Base-by-base conservation (phyloP, 1,140 invertebrate species). In the Leptinotarsa texana region DNA sequence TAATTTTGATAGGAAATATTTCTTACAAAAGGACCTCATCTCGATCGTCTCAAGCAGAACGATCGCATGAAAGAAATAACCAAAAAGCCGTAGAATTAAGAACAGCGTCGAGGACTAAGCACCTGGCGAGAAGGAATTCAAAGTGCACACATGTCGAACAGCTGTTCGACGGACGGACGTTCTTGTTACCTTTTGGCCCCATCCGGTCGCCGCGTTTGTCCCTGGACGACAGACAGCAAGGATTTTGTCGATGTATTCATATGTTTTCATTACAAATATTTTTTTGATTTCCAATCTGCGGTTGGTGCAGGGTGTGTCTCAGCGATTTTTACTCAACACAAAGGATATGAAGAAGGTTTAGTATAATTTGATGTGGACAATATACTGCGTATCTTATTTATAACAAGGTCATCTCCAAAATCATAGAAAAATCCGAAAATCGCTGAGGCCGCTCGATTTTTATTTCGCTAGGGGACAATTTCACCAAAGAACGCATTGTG, bases 61-160 rank as follows among this genome's bases (percentile, higher is more conserved):
- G 8, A 57, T 57, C 51, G n/a, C 51, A 57, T 57, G 51, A 57
- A 57, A n/a, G 61, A 22, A 42, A 27, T 17, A 24, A 24, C 65
- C 24, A 67, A 67, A 67, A 71, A 51, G 69, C 69, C 17, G 69
- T 57, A 71, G 51, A 15, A 57, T 57, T 57, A 18, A 24, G 49
- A 71, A 67, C 65, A 18, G 0, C 33, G 33, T 8, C 33, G 33
- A 11, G 33, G 70, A 48, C 18, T 27, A 27, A n/a, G 71, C 77
- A 79, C 75, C 77, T 79, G 77, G 77, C 66, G 21, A 74, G 75
- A 77, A 75, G 77, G 77, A 79, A 79, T 79, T 75, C 67, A 65
- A 33, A 68, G 63, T 69, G 51, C 51, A 69, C 75, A 79, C 75
- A 79, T 79, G 77, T 79, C 77, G 77, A 68, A 75, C 77, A 79